Evolutionary conservation across 2,113 vertebrate genomes (phyloP), one percentile per base, ranked within the genome.

Genomic region (Serilophus lunatus): DNA sequence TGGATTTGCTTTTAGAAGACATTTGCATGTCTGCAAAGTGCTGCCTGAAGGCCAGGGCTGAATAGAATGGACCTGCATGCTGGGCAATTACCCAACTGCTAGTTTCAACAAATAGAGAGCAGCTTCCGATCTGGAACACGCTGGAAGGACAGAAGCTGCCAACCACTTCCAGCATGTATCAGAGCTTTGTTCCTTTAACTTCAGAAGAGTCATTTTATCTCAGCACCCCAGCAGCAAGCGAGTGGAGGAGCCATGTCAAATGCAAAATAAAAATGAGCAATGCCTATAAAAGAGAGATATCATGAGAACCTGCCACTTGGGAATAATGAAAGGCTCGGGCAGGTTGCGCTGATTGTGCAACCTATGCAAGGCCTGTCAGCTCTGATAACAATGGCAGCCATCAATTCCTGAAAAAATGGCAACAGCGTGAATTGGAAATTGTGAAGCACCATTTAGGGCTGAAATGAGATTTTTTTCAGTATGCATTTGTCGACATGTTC

Each of bases 331-430:
- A 93, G 92, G 69, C 86, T 88, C 2, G 3, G 82, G 89, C 79
- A 93, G 96, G 92, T 95, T 64, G 71, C 8, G 1, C 84, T 92
- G 93, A 95, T 96, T 95, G 93, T 86, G 93, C 92, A 92, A 92
- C 90, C 95, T 90, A 89, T 88, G 56, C 61, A 36, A 86, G 81
- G 90, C 89, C 96, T 97, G 97, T 97, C 97, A 95, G 95, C 94
- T 94, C 88, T 72, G 88, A 97, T 97, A 97, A 97, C 97, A 96
- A 97, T 94, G 97, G 94, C 94, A 96, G 90, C 88, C 97, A 96
- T 97, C 97, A 97, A 94, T 93, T 94, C 78, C 97, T 94, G 92
- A 87, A 96, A 84, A 96, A 97, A 96, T 75, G 94, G 95, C 96
- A 97, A 96, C 87, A 94, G 91, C 66, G 1, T 90, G 95, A 97